phyloP scores from a whole-genome alignment of 2,888 invertebrate species.

The Chalcosyrphus nemorum region DNA sequence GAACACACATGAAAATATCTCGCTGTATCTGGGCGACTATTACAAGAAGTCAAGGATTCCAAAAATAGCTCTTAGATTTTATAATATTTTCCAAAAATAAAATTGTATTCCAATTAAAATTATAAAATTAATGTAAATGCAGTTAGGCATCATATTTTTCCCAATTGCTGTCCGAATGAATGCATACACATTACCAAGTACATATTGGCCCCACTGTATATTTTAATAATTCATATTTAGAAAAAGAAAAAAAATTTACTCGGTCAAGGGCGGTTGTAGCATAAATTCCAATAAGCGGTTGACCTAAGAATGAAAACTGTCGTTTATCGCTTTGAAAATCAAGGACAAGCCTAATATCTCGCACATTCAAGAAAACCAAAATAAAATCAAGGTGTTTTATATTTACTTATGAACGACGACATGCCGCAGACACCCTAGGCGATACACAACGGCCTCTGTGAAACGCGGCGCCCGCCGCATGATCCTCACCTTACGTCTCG shows the following conservation, averaged over 20 bases:
- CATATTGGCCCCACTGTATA: neutral
- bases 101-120: too few relatives aligned
- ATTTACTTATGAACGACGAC: slow-evolving; percentile 51
- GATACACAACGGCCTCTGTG: slow-evolving; percentile 20
- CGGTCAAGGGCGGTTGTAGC: slow-evolving; percentile 67
- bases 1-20: neutral
- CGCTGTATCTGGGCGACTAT: neutral
- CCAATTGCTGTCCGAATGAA: too few relatives aligned
- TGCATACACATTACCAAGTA: too few relatives aligned
- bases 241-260: too few relatives aligned
- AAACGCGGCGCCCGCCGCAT: slow-evolving; percentile 17
- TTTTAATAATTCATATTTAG: slow-evolving; percentile 17
- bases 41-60: neutral
- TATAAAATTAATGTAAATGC: too few relatives aligned
- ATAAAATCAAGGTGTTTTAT: slow-evolving; percentile 73
- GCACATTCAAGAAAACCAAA: slow-evolving; percentile 61
- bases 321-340: slow-evolving; percentile 58
- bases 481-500: slow-evolving; percentile 26
- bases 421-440: slow-evolving; percentile 34
- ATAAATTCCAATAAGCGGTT: slow-evolving; percentile 46
- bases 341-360: slow-evolving; percentile 51
- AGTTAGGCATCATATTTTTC: too few relatives aligned
- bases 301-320: slow-evolving; percentile 55
- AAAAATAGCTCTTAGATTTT: too few relatives aligned
- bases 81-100: too few relatives aligned